A percentile compares a stretch with the other conserved stretches of the same genome.
These are phyloP conservation scores for Elaphurus davidianus DNA, from an alignment of 2,113 vertebrate species.

Conservation along the genomic window DNA sequence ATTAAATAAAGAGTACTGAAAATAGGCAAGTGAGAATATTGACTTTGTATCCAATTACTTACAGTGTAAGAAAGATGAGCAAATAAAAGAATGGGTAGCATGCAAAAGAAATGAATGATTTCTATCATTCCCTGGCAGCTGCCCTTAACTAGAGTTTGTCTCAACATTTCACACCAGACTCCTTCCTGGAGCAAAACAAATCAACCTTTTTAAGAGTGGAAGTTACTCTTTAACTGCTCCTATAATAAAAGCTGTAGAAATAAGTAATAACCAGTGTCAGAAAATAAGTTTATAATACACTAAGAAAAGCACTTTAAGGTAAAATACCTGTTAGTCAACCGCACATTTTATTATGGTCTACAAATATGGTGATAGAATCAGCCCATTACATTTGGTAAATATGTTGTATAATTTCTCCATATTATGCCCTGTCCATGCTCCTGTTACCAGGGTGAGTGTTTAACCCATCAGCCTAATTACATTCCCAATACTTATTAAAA, in stretches of 20 bases:
- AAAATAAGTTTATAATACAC: slow-evolving; percentile 72
- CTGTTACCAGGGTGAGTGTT: slow-evolving; percentile 46
- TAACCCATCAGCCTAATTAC: slow-evolving; percentile 38
- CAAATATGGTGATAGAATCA: slow-evolving; percentile 60
- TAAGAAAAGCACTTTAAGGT: slow-evolving; percentile 67
- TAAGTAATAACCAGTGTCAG: slow-evolving; percentile 75
- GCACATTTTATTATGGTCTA: slow-evolving; percentile 73
- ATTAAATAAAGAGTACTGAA: not conserved
- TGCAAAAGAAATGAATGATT: slow-evolving; percentile 48
- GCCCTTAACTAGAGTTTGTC: slow-evolving; percentile 74
- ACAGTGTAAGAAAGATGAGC: not conserved
- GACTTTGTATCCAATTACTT: not conserved
- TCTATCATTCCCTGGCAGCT: slow-evolving; percentile 43
- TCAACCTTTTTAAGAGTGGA: slow-evolving; percentile 78
- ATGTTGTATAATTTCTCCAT: slow-evolving; percentile 60
- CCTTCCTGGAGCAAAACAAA: slow-evolving; percentile 77
- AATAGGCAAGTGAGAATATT: slow-evolving; percentile 40
- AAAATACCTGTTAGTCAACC: slow-evolving; percentile 69
- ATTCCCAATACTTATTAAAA: slow-evolving; percentile 5
- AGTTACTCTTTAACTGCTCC: slow-evolving; percentile 79
- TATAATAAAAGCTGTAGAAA: slow-evolving; percentile 78
- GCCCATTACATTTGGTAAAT: slow-evolving; percentile 52
- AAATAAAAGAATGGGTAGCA: not conserved
- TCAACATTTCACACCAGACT: slow-evolving; percentile 65
- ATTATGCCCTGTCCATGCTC: not conserved